These are phyloP conservation scores for Crotalus horridus DNA, from an alignment of 2,113 vertebrate species.

Conservation along the genomic window DNA sequence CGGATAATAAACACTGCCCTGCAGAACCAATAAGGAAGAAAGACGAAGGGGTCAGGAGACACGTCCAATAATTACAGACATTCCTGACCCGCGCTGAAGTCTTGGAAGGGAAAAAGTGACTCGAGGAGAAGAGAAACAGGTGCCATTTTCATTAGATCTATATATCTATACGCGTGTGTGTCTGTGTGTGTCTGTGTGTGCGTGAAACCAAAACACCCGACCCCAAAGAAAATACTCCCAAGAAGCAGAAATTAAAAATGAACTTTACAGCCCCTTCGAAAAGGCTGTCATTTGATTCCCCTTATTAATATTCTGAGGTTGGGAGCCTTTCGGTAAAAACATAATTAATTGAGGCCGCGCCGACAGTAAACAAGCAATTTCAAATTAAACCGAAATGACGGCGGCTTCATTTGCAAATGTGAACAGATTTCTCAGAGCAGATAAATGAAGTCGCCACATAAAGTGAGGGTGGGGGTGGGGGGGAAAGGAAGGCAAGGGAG, in stretches of 20 bases:
- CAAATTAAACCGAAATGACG: slow-evolving; percentile 99
- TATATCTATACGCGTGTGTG: background rate
- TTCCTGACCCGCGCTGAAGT: slow-evolving; percentile 65
- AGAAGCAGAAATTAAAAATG: slow-evolving; percentile 95
- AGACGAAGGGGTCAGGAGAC: slow-evolving; percentile 62
- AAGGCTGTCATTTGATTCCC: slow-evolving; percentile 98
- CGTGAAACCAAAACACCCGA: slow-evolving; percentile 42
- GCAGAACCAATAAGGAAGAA: slow-evolving; percentile 70
- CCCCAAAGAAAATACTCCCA: slow-evolving; percentile 72
- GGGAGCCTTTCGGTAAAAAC: slow-evolving; percentile 99
- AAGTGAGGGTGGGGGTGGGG: slow-evolving; percentile 67
- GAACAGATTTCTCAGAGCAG: slow-evolving; percentile 97
- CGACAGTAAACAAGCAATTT: slow-evolving; percentile 99
- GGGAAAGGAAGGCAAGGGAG: slow-evolving; percentile 57
- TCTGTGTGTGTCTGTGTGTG: too few relatives aligned
- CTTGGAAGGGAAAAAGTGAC: slow-evolving; percentile 60
- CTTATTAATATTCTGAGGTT: slow-evolving; percentile 99
- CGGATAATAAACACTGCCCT: slow-evolving; percentile 56
- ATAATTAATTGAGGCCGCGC: slow-evolving; percentile 99
- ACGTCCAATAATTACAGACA: slow-evolving; percentile 74
- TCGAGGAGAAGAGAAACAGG: slow-evolving; percentile 37
- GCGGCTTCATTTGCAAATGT: slow-evolving; percentile 99
- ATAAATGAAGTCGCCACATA: slow-evolving; percentile 95
- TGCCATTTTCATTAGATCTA: background rate
- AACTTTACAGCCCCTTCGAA: slow-evolving; percentile 91